Base-by-base conservation (phyloP, 2,888 invertebrate genomes). In the Pristionchus maxplancki region DNA sequence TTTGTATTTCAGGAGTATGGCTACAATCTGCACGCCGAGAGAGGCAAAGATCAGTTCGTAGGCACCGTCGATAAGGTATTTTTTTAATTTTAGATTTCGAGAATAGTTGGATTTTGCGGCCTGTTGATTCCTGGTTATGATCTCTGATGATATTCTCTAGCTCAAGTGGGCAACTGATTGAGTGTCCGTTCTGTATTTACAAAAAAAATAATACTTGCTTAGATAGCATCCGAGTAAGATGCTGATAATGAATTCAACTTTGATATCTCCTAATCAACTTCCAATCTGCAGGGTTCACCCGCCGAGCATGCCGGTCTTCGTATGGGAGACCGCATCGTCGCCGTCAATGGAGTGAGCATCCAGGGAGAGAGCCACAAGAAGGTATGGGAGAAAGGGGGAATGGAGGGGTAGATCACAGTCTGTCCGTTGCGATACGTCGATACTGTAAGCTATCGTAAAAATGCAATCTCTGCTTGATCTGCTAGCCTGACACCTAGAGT, bases 1-100 rank as follows among this genome's bases (percentile, higher is more conserved):
- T 53, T 89, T n/a, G n/a, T n/a, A n/a, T n/a, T 92, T 34, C 90
- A 92, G 91, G 94, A 94, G 88, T 94, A 94, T 89, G 94, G 94
- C 78, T 94, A 93, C 91, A 94, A 94, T 89, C 90, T 94, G 88
- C 94, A 94, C 89, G 93, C 93, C 20, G 93, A 94, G 89, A 91
- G 91, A 58, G 90, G 89, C 53, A 91, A 92, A 64, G 93, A 93
- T 48, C 94, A 94, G 88, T 94, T 93, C 89, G 92, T 94, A 48
- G 94, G 94, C 67, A 88, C 91, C 48, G 93, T 94, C 37, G 94
- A 94, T 89, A 89, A 90, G 74, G 90, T 90, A 24, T 89, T 44
- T 37, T 81, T 28, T 13, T 0, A 8, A 31, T 50, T 81, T 17
- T 28, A n/a, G n/a, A n/a, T 50, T 81, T 81, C 24, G n/a, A 50